Base-by-base conservation (phyloP, 2,888 invertebrate species). In the Polyommatus iphigenia region DNA sequence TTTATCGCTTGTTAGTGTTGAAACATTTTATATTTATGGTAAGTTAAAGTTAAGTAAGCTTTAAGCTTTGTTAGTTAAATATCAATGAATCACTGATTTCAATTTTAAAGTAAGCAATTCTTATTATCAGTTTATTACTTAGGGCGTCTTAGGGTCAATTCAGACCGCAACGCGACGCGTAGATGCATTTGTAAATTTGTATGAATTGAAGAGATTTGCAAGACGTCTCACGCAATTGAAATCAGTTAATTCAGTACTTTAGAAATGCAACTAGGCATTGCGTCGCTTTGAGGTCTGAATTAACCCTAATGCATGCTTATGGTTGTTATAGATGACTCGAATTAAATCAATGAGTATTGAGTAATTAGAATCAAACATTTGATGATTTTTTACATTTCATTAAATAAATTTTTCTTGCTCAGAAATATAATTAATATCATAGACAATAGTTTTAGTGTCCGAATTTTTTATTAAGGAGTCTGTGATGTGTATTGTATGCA, bases 1-100 rank as follows among this genome's bases (percentile, higher is more conserved):
- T 67, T 67, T 67, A 67, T 67, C 67, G 67, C 67, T 67, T 67
- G 67, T 67, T 67, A 67, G 29, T 67, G 67, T 67, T 67, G 29
- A 29, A 67, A 15, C 29, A 67, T 67, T 67, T 67, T 67, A 67
- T 67, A 67, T 67, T 67, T 32, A 32, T 29, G 67, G 67, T 67
- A 67, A 67, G 18, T 67, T 32, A 32, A 67, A 18, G 29, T 67
- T 67, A 67, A 29, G 15, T 15, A 62, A 62, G 62, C 62, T 62
- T 24, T 62, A 62, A 62, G 62, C 62, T 62, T 13, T 13, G 10
- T 67, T 67, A 15, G 15, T 67, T 67, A 67, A 29, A 29, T 67
- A 32, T 32, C 20, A 67, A 67, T 29, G 10, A 62, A 62, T 24
- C 13, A 29, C 67, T 13, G 6, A 18, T 67, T 67, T 67, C 67